Conservation (phyloP, 2,888 invertebrate genomes). For the Marronus borbonicus region DNA sequence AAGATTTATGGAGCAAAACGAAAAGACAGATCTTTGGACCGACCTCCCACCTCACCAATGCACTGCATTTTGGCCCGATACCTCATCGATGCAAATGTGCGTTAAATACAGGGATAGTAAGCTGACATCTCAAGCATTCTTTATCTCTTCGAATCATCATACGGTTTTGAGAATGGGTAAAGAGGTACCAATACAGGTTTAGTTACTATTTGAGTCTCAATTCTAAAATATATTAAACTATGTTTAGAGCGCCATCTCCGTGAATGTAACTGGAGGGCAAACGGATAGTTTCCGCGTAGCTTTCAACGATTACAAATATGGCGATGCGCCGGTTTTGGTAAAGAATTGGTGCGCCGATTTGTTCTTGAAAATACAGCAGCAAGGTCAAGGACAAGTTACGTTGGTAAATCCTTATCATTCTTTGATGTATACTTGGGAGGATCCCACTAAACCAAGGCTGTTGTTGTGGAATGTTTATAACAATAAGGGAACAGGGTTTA, state of each 20-base stretch:
- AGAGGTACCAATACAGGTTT: constrained; percentile 74
- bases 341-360: constrained; percentile 89
- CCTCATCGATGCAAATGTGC: constrained; percentile 85
- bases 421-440: constrained; percentile 89
- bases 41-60: constrained; percentile 82
- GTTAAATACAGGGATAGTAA: constrained; percentile 85
- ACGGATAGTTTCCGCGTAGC: constrained; percentile 82
- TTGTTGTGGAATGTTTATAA: constrained; percentile 89
- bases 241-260: constrained; percentile 78
- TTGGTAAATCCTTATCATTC: constrained; percentile 84
- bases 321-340: constrained; percentile 87
- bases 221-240: constrained; percentile 3
- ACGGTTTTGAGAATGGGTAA: constrained; percentile 88
- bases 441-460: constrained; percentile 81
- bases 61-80: constrained; percentile 86
- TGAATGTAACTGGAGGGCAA: constrained; percentile 83
- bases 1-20: constrained; percentile 89
- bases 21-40: constrained; percentile 87
- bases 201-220: not conserved
- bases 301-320: constrained; percentile 81
- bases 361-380: constrained; percentile 85
- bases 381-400: constrained; percentile 77
- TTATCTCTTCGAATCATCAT: constrained; percentile 78
- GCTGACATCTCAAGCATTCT: constrained; percentile 84
- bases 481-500: constrained; percentile 81